phyloP scores from a whole-genome alignment of 1,140 invertebrate species.

The Drosophila ambigua region DNA sequence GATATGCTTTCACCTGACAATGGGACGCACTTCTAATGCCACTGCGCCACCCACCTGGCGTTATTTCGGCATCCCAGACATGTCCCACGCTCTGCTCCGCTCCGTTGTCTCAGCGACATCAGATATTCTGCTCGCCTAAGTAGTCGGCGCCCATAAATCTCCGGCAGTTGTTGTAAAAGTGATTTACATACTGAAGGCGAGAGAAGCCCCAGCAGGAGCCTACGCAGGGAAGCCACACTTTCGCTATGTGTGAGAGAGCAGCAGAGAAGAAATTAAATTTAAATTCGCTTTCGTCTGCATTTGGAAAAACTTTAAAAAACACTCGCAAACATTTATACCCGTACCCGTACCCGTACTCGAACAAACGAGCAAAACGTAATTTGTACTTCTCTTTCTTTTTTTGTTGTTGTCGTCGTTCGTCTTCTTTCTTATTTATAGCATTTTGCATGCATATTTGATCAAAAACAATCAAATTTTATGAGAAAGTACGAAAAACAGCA shows the following conservation, averaged over 20 bases:
- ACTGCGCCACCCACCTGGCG: constrained; percentile 34
- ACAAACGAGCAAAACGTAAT: constrained; percentile 11
- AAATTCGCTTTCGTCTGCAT: constrained; percentile 39
- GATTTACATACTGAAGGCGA: constrained; percentile 46
- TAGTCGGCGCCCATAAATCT: constrained; percentile 47
- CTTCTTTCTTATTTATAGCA: constrained; percentile 29
- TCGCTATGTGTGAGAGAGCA: constrained; percentile 24
- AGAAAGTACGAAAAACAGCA: constrained; percentile 22
- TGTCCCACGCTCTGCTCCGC: constrained; percentile 21
- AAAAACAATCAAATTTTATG: constrained; percentile 45
- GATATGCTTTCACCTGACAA: constrained; percentile 21
- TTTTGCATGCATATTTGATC: constrained; percentile 50
- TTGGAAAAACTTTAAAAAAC: constrained; percentile 33
- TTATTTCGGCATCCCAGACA: constrained; percentile 38
- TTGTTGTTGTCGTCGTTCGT: neutral
- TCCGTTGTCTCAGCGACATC: constrained; percentile 3
- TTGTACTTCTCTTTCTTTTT: constrained; percentile 17
- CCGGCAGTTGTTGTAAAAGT: constrained; percentile 31
- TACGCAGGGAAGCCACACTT: constrained; percentile 30
- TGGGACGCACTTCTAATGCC: neutral
- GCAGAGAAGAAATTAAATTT: constrained; percentile 38
- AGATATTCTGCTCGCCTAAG: constrained; percentile 49
- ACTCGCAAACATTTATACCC: constrained; percentile 9
- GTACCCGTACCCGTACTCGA: too few relatives aligned
- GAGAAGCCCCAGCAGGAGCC: constrained; percentile 30